These are phyloP conservation scores for Neomorphus geoffroyi DNA, from an alignment of 2,797 vertebrate genomes.

Conservation along the genomic window DNA sequence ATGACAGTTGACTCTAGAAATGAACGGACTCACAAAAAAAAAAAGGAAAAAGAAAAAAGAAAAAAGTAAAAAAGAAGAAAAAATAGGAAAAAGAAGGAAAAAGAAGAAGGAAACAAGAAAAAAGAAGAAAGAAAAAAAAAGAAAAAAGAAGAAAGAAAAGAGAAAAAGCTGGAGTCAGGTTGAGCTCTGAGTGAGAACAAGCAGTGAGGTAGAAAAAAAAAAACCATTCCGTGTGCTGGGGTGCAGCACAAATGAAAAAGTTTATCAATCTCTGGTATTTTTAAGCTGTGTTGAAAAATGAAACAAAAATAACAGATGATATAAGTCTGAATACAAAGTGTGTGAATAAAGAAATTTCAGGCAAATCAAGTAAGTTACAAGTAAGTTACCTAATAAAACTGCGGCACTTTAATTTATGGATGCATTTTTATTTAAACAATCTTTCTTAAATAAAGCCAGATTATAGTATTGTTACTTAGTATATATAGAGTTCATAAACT, in stretches of 20 bases:
- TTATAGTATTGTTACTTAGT: neutral
- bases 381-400: neutral
- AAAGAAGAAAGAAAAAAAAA: too few species aligned
- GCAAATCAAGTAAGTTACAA: neutral
- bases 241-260: neutral
- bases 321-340: neutral
- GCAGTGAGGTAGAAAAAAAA: neutral
- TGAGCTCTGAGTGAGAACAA: neutral
- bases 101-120: too few species aligned
- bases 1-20: neutral
- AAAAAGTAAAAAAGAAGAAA: too few species aligned
- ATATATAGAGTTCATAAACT: neutral
- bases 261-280: neutral
- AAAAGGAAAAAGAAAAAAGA: too few species aligned
- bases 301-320: neutral
- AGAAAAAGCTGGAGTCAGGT: neutral
- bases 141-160: too few species aligned
- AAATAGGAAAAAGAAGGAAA: too few species aligned
- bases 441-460: neutral
- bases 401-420: neutral
- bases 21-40: neutral
- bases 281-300: neutral
- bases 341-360: neutral
- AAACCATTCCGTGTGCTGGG: neutral
- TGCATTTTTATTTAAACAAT: neutral